Evolutionary conservation across 2,113 vertebrate species (phyloP), one percentile per base, ranked within the genome.

Genomic region (Mobula hypostoma): DNA sequence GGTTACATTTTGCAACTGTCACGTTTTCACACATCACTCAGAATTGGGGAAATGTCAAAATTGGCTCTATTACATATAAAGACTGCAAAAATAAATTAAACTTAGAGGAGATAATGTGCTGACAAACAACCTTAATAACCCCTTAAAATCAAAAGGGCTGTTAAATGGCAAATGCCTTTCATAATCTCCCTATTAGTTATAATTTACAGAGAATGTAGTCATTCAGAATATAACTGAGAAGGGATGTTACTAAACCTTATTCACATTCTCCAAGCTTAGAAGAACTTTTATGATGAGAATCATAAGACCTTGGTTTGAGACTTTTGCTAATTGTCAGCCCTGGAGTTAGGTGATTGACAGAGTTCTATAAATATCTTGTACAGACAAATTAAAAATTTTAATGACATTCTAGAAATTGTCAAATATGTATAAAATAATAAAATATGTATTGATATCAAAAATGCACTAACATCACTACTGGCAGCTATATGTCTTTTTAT

Each of bases 341-440:
- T 21, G 63, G 17, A 91, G 9, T 74, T 40, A 93, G 74, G 40
- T 29, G 36, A 48, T 68, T 48, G 36, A 76, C 61, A 32, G 15
- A 19, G 66, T 19, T n/a, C 63, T 70, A 36, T 36, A 11, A n/a
- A n/a, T 36, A 70, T 70, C n/a, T n/a, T 27, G 5, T 1, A 72
- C 91, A 48, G 21, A 5, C 70, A 6, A 93, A 56, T 74, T 74
- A 29, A 70, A 48, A 74, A 29, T 72, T 72, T 74, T 36, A 93
- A 9, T 74, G 36, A 11, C 15, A 56, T 74, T 93, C 2, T 74
- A 70, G 36, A 76, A 74, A 56, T 48, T 32, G 32, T 21, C 68
- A 93, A 74, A 40, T 74, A 74, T 74, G 27, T 56, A 36, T 11
- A 36, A 93, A 29, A 93, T 93, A 74, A 93, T 74, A 93, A 93